These are phyloP conservation scores for Anneissia japonica DNA, from an alignment of 35 echinoderm and acorn worm genomes.

Conservation along the genomic window DNA sequence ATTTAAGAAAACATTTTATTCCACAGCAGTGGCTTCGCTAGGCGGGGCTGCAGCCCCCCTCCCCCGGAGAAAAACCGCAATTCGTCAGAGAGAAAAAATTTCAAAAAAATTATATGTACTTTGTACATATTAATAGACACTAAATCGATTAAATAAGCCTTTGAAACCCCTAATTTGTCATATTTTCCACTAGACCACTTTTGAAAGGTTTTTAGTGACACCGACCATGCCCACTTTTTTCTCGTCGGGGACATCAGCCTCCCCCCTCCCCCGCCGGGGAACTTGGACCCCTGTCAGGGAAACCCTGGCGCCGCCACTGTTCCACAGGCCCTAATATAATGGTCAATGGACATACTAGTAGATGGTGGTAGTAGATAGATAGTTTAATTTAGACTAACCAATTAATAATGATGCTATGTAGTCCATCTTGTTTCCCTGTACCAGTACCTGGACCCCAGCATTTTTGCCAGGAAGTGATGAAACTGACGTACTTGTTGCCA, in stretches of 20 bases:
- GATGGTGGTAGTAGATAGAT: not conserved
- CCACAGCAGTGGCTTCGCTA: too few relatives aligned
- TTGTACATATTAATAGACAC: too few relatives aligned
- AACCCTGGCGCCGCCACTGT: not conserved
- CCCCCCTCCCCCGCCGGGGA: not conserved
- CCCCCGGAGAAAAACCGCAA: too few relatives aligned
- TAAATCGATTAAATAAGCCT: too few relatives aligned
- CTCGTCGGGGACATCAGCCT: not conserved
- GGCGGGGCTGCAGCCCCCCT: too few relatives aligned
- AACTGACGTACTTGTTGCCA: constrained; percentile 73
- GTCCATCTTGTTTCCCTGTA: constrained; percentile 89
- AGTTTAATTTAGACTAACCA: constrained; percentile 70
- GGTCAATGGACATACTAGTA: not conserved
- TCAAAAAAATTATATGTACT: too few relatives aligned
- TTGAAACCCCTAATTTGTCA: too few relatives aligned
- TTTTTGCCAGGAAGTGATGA: constrained; percentile 36
- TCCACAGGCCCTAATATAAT: not conserved
- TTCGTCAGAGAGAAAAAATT: too few relatives aligned
- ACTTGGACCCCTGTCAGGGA: not conserved
- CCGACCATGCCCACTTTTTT: not conserved
- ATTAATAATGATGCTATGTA: constrained; percentile 64
- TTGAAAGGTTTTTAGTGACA: not conserved
- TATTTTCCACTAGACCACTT: too few relatives aligned
- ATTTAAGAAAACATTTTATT: too few relatives aligned
- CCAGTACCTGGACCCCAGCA: constrained; percentile 54